phyloP scores from a whole-genome alignment of 2,888 invertebrate species.

The Magallana nippona region DNA sequence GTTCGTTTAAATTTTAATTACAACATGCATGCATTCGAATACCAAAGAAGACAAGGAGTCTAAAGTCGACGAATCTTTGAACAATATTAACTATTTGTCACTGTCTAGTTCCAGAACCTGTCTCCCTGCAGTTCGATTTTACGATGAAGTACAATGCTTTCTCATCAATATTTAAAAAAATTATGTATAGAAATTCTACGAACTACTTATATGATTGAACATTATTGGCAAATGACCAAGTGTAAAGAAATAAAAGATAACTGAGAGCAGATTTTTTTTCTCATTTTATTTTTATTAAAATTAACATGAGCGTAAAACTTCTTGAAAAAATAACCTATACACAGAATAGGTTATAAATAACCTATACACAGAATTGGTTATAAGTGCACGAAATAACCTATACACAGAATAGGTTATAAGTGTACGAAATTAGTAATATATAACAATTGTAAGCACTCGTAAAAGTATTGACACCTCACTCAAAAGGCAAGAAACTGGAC shows the following conservation, averaged over 20 bases:
- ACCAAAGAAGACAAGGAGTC: too few relatives aligned
- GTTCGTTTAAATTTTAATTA: too few relatives aligned
- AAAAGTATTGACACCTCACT: background rate
- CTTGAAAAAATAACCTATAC: background rate
- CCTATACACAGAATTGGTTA: background rate
- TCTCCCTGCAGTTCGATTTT: too few relatives aligned
- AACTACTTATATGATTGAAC: too few relatives aligned
- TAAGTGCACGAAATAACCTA: background rate
- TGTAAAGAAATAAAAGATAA: background rate
- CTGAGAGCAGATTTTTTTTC: background rate
- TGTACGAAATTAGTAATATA: background rate
- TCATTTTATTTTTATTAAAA: background rate
- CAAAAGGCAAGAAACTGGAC: background rate
- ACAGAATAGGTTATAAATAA: background rate
- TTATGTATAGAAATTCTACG: too few relatives aligned
- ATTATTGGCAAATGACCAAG: too few relatives aligned
- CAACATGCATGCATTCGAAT: too few relatives aligned
- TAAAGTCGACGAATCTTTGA: too few relatives aligned
- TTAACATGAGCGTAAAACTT: conserved; percentile 2
- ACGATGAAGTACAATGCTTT: too few relatives aligned
- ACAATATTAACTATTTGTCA: too few relatives aligned
- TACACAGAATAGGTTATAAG: background rate
- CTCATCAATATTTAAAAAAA: too few relatives aligned
- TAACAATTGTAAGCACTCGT: background rate
- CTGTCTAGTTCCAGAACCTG: too few relatives aligned